phyloP scores from a whole-genome alignment of 2,113 vertebrate genomes.

The Crotalus helleri region DNA sequence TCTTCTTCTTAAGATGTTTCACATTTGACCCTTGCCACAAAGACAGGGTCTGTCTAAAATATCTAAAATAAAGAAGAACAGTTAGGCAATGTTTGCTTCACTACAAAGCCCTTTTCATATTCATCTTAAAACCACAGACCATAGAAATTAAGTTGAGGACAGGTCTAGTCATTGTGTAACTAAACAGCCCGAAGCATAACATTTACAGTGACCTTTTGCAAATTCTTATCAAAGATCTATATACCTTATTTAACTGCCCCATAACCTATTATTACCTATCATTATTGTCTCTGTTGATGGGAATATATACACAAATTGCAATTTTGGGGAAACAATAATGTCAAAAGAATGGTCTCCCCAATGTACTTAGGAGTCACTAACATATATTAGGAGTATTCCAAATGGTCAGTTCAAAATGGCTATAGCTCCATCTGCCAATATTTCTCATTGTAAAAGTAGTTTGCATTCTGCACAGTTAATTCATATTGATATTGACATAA shows the following conservation, averaged over 20 bases:
- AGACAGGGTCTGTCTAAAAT: conserved; percentile 51
- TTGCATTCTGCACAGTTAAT: background rate
- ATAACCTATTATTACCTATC: background rate
- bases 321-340: background rate
- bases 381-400: too few relatives aligned
- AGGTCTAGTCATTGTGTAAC: conserved; percentile 50
- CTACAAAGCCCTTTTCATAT: conserved; percentile 66
- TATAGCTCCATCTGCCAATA: background rate
- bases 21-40: conserved; percentile 61
- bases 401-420: background rate
- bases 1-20: conserved; percentile 61
- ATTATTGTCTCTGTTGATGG: background rate
- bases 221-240: conserved; percentile 49
- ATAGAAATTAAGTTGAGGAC: conserved; percentile 56
- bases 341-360: background rate
- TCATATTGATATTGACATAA: background rate
- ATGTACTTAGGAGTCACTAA: background rate
- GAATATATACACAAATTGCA: background rate
- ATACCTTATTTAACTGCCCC: conserved; percentile 39
- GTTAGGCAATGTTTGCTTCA: conserved; percentile 49
- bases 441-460: background rate
- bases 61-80: conserved; percentile 54
- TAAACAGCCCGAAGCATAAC: conserved; percentile 40
- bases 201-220: conserved; percentile 55
- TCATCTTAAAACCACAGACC: conserved; percentile 52